phyloP scores from a whole-genome alignment of 2,797 vertebrate genomes.

The Rhabdomys pumilio region DNA sequence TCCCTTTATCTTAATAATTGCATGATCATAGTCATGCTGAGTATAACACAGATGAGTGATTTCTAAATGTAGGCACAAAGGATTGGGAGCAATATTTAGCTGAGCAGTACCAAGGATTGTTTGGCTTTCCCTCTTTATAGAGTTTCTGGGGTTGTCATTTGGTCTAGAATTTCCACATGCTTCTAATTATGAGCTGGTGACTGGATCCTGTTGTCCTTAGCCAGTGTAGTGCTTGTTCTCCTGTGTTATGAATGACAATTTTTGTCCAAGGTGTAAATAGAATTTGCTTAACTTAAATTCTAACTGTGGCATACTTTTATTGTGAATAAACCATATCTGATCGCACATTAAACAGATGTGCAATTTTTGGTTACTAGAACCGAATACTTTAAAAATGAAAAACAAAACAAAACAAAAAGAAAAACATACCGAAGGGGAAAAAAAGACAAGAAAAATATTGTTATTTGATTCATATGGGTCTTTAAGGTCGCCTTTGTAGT shows the following conservation, averaged over 20 bases:
- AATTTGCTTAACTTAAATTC: conserved; percentile 55
- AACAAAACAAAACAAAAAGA: conserved; percentile 46
- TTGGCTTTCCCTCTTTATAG: not conserved
- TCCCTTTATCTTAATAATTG: conserved; percentile 52
- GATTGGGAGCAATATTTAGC: not conserved
- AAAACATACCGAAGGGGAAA: not conserved
- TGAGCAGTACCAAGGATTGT: not conserved
- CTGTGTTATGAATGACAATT: conserved; percentile 25
- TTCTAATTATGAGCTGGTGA: not conserved
- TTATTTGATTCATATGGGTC: conserved; percentile 28
- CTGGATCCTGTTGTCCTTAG: conserved; percentile 37
- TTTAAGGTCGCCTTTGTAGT: conserved; percentile 58
- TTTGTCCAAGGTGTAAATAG: conserved; percentile 48
- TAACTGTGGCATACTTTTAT: conserved; percentile 50
- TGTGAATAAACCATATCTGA: conserved; percentile 1
- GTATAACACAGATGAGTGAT: conserved; percentile 24
- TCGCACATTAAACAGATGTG: conserved; percentile 38
- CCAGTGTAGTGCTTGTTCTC: not conserved
- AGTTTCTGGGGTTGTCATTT: conserved; percentile 28
- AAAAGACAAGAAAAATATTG: conserved; percentile 33
- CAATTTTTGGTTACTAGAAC: conserved; percentile 27
- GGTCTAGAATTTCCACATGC: conserved; percentile 6
- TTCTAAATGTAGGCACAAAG: conserved; percentile 1
- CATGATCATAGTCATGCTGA: conserved; percentile 26
- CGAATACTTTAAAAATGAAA: conserved; percentile 27